phyloP scores from a whole-genome alignment of 2,888 invertebrate genomes.

The Amphipyra berbera region DNA sequence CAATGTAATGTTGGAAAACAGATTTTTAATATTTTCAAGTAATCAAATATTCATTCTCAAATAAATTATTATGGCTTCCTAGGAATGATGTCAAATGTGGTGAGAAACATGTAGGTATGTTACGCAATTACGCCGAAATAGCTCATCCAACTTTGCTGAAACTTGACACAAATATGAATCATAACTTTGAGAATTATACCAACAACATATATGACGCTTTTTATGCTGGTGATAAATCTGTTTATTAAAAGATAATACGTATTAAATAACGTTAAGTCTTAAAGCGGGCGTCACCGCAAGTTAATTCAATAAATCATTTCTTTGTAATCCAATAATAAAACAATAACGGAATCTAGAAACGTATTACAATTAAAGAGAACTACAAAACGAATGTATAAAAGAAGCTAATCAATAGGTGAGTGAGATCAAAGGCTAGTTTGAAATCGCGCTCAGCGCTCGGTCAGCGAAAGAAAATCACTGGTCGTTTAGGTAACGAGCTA shows the following conservation, averaged over 20 bases:
- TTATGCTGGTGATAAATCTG: constrained; percentile 39
- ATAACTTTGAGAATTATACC: constrained; percentile 50
- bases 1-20: too few species aligned
- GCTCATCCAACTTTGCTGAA: constrained; percentile 51
- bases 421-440: constrained; percentile 70
- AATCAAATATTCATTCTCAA: constrained; percentile 2
- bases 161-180: constrained; percentile 52
- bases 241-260: constrained; percentile 31
- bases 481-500: constrained; percentile 85
- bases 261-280: constrained; percentile 9
- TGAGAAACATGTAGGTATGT: constrained; percentile 30
- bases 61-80: constrained; percentile 21
- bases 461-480: constrained; percentile 85
- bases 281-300: constrained; percentile 2
- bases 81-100: constrained; percentile 33
- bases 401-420: constrained; percentile 40
- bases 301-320: constrained; percentile 9
- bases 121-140: constrained; percentile 50
- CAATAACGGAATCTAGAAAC: not conserved
- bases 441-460: constrained; percentile 74
- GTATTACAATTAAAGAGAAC: constrained; percentile 14
- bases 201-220: constrained; percentile 45
- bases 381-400: constrained; percentile 10
- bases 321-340: too few species aligned
- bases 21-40: not conserved